These are phyloP conservation scores for Hirundo rustica DNA, from an alignment of 2,797 vertebrate species.

Conservation along the genomic window DNA sequence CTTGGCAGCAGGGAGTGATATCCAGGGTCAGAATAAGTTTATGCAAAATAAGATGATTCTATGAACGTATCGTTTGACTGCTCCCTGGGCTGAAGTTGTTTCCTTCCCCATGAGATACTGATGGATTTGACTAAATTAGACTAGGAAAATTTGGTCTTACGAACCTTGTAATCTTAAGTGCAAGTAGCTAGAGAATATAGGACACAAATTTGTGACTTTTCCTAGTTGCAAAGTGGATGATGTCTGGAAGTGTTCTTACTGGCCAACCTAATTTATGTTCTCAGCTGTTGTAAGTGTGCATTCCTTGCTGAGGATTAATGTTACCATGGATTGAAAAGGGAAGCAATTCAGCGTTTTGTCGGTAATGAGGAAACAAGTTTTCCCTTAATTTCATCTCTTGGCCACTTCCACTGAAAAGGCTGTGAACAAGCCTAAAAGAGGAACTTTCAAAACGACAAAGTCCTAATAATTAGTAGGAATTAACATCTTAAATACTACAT, in stretches of 20 bases:
- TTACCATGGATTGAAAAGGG: neutral
- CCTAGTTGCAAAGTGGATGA: neutral
- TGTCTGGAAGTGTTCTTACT: neutral
- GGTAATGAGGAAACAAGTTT: neutral
- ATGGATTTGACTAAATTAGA: neutral
- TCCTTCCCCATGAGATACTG: neutral
- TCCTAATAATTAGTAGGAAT: neutral
- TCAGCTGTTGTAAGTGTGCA: neutral
- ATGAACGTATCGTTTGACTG: fast-evolving
- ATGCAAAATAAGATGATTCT: neutral
- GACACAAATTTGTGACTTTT: neutral
- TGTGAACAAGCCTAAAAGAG: neutral
- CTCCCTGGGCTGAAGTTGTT: neutral
- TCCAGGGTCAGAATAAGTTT: neutral
- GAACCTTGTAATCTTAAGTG: neutral
- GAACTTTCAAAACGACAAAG: neutral
- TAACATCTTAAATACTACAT: neutral
- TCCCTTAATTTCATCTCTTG: neutral
- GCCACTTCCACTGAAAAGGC: neutral
- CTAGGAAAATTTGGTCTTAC: neutral
- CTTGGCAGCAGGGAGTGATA: neutral
- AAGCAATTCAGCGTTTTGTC: neutral
- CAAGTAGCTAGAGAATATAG: neutral
- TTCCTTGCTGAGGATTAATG: neutral
- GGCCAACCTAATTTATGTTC: neutral